phyloP scores from a whole-genome alignment of 2,888 invertebrate species.

The Ormyrus pomaceus region DNA sequence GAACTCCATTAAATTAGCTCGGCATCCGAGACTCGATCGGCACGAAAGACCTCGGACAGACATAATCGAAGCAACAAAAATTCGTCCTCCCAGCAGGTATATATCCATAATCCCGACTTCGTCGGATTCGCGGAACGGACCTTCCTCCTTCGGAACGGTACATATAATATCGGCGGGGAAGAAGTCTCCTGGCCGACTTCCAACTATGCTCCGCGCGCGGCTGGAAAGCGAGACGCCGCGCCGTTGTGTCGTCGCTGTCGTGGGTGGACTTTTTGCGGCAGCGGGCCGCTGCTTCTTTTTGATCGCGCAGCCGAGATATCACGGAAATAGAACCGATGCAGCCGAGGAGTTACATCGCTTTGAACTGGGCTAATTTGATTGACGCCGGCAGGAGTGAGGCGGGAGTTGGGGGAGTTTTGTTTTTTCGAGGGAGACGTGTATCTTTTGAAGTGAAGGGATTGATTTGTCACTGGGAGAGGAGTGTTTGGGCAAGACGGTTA shows the following conservation, averaged over 20 bases:
- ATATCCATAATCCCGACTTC: neutral
- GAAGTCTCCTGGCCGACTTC: slow-evolving; percentile 31
- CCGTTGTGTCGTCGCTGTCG: no score
- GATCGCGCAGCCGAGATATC: neutral
- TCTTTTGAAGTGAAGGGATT: no score
- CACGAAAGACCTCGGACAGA: neutral
- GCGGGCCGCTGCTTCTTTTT: slow-evolving; percentile 1
- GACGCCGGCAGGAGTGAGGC: slow-evolving; percentile 12
- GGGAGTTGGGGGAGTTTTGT: neutral
- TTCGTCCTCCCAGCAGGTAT: neutral
- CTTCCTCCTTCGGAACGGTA: no score
- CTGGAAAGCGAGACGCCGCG: neutral
- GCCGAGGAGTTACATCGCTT: slow-evolving; percentile 38
- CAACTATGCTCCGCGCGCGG: neutral
- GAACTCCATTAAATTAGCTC: no score
- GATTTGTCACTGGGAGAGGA: no score
- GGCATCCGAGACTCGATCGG: no score
- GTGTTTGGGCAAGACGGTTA: no score
- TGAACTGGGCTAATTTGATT: slow-evolving; percentile 40
- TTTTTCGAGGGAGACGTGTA: neutral
- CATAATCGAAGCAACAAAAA: slow-evolving; percentile 19
- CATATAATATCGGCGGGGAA: no score
- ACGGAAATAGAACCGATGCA: slow-evolving; percentile 38
- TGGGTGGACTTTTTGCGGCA: neutral
- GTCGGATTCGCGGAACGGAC: no score